Percentiles rank a stretch among this genome's conserved stretches.
phyloP scores from a whole-genome alignment of 2,797 vertebrate species.

The Ctenochaetus hawaiiensis region DNA sequence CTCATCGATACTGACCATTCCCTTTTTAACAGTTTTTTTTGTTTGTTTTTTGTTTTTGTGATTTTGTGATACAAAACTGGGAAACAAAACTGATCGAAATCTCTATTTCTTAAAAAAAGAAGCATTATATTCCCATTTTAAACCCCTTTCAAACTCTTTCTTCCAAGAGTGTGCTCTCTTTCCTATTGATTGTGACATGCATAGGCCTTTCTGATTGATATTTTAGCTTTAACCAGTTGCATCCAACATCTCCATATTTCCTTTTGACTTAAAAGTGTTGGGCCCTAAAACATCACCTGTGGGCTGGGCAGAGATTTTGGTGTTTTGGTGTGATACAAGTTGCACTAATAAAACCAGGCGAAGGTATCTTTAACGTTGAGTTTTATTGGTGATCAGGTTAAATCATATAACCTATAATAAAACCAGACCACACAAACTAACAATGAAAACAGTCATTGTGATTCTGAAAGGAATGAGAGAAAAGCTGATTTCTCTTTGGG shows the following conservation, averaged over 20 bases:
- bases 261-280: conserved; percentile 10
- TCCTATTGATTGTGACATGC: conserved; percentile 12
- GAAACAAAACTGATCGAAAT: too few relatives aligned
- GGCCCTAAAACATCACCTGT: not conserved
- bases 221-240: not conserved
- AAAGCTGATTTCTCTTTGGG: conserved; percentile 27
- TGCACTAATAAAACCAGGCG: conserved; percentile 13
- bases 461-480: conserved; percentile 21
- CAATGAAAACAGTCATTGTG: conserved; percentile 19
- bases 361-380: not conserved
- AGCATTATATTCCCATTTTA: too few relatives aligned
- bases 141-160: too few relatives aligned
- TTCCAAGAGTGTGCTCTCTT: too few relatives aligned
- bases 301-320: not conserved
- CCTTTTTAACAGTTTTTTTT: too few relatives aligned
- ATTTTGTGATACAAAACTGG: too few relatives aligned
- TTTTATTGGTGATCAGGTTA: not conserved
- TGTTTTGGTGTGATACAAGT: not conserved
- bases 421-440: not conserved
- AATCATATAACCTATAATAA: not conserved
- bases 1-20: too few relatives aligned
- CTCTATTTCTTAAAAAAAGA: too few relatives aligned
- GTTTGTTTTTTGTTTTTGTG: too few relatives aligned
- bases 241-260: not conserved
- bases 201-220: conserved; percentile 11